A percentile compares a stretch with the other conserved stretches of the same genome.
These are phyloP conservation scores for Gallinago stenura DNA, from an alignment of 2,797 vertebrate species.

Conservation along the genomic window DNA sequence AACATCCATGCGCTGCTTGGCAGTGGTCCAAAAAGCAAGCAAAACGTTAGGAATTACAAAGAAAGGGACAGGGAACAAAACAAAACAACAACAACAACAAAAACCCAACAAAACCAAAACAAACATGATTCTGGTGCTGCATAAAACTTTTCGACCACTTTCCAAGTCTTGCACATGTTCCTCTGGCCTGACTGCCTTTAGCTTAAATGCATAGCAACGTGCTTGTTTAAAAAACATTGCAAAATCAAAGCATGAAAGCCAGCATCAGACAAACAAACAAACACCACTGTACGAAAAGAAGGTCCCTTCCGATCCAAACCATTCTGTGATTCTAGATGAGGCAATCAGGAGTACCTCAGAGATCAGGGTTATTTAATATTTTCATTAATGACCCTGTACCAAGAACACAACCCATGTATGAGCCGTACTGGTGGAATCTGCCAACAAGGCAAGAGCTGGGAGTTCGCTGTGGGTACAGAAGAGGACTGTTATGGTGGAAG, in stretches of 20 bases:
- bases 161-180: neutral
- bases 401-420: neutral
- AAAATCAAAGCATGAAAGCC: constrained; percentile 32
- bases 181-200: neutral
- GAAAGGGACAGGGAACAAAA: neutral
- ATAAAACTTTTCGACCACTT: neutral
- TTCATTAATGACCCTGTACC: neutral
- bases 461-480: rapidly evolving
- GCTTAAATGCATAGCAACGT: neutral
- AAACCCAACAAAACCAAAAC: neutral
- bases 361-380: neutral
- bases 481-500: neutral
- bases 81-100: neutral
- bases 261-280: neutral
- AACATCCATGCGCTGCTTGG: neutral
- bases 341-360: neutral
- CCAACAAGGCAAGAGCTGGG: neutral
- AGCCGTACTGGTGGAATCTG: neutral
- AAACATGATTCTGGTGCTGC: neutral
- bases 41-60: neutral
- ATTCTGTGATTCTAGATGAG: neutral
- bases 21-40: neutral
- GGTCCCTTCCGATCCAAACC: no score
- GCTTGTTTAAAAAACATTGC: neutral
- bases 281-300: neutral